phyloP scores from a whole-genome alignment of 2,797 vertebrate genomes.

The Scolopax rusticola region DNA sequence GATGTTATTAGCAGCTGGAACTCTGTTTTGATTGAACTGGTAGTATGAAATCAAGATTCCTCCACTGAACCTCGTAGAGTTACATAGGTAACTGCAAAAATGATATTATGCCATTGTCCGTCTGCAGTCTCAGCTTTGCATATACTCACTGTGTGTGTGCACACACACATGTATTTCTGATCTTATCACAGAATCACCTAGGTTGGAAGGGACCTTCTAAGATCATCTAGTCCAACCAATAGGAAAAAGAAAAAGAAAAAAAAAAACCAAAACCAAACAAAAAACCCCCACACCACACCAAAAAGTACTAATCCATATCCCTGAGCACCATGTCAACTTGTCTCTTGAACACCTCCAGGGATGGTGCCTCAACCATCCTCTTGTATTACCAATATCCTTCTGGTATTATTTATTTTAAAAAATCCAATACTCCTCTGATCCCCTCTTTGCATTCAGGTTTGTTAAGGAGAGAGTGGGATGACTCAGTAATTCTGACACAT shows the following conservation, averaged over 20 bases:
- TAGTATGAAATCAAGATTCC: neutral
- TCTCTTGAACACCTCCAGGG: no score
- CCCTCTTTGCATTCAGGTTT: neutral
- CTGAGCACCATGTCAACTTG: no score
- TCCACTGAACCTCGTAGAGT: neutral
- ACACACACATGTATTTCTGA: neutral
- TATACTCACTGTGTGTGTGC: neutral
- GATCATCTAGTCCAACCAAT: no score
- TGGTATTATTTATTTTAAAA: neutral
- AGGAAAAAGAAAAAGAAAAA: no score
- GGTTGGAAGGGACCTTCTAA: no score
- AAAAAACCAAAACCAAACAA: no score
- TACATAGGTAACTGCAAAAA: neutral
- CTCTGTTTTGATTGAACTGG: conserved; percentile 7
- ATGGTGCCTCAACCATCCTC: no score
- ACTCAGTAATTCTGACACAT: neutral
- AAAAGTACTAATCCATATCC: no score
- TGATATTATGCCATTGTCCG: neutral
- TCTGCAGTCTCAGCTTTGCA: neutral
- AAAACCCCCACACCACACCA: no score
- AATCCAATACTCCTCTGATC: neutral
- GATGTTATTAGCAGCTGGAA: conserved; percentile 22
- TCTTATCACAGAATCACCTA: no score
- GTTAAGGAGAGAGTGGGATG: neutral
- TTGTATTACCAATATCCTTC: neutral